These are phyloP conservation scores for Microtus richardsoni DNA, from an alignment of 2,113 vertebrate genomes.

Conservation along the genomic window DNA sequence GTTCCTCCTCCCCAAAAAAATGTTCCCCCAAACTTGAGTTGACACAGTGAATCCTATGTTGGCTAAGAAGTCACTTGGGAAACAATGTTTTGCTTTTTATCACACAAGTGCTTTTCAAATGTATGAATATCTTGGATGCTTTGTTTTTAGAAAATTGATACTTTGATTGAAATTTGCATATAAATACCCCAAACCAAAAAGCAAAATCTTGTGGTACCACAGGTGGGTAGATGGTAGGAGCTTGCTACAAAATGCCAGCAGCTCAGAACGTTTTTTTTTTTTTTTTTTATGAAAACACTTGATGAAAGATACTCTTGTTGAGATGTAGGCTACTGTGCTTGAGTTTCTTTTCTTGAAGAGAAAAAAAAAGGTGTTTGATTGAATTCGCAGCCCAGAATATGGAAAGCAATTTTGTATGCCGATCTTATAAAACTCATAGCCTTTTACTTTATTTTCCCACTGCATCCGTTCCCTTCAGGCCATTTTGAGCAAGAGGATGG, in stretches of 20 bases:
- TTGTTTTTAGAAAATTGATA: conserved; percentile 71
- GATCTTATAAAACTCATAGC: conserved; percentile 76
- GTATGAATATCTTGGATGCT: neutral
- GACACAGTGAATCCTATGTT: neutral
- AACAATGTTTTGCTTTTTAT: conserved; percentile 70
- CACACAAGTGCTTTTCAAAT: conserved; percentile 61
- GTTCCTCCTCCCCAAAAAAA: neutral
- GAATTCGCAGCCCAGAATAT: conserved; percentile 65
- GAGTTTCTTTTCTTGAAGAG: conserved; percentile 61
- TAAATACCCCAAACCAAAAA: conserved; percentile 3
- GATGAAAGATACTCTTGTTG: conserved; percentile 40
- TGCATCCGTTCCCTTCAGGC: conserved; percentile 51
- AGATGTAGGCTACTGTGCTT: conserved; percentile 40
- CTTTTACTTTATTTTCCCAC: conserved; percentile 68
- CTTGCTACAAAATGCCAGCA: conserved; percentile 50
- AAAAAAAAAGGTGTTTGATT: conserved; percentile 68
- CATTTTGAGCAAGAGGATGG: conserved; percentile 45
- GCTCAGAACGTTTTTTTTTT: conserved; percentile 45
- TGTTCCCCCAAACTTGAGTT: conserved; percentile 52
- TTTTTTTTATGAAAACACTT: conserved; percentile 41
- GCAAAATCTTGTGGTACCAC: neutral
- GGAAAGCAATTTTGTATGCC: conserved; percentile 71
- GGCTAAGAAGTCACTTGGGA: conserved; percentile 61
- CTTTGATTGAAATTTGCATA: conserved; percentile 56
- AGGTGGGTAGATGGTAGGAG: conserved; percentile 24